Percentiles rank a stretch among this genome's conserved stretches.
Evolutionary conservation across 2,797 vertebrate species (phyloP).

Genomic region (Chlorospingus flavigularis): DNA sequence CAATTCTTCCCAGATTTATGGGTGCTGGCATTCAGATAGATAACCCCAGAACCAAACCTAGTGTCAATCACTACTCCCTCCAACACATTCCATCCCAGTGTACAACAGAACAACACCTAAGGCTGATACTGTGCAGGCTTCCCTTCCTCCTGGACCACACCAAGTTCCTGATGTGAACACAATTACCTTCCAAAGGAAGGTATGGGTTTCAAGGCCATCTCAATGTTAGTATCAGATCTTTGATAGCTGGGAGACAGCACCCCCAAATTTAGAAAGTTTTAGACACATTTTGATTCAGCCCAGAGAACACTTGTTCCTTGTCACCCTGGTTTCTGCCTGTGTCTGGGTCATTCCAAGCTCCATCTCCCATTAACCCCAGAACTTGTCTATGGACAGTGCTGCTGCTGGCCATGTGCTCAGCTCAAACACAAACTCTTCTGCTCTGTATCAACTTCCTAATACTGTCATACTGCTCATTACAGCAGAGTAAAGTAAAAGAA

Average conservation of each 20-base stretch:
- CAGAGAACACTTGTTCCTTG: not conserved
- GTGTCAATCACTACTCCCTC: not conserved
- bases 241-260: not conserved
- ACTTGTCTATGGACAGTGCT: not conserved
- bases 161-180: not conserved
- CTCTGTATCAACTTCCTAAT: not conserved
- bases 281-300: not conserved
- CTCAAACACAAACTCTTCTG: not conserved
- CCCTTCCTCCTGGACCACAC: not conserved
- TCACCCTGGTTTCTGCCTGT: not conserved
- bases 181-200: not conserved
- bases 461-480: not conserved
- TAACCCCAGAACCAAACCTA: not conserved
- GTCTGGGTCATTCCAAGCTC: not conserved
- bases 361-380: not conserved
- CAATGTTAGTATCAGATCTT: not conserved
- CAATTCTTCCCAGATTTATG: not conserved
- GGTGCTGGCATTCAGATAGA: not conserved
- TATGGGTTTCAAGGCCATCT: not conserved
- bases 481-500: constrained; percentile 1
- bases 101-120: not conserved
- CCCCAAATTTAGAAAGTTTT: not conserved
- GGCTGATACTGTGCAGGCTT: not conserved
- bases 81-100: not conserved
- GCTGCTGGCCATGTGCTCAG: not conserved